Conservation (phyloP, 1,140 invertebrate species). For the Dolichoris vasculosae region DNA sequence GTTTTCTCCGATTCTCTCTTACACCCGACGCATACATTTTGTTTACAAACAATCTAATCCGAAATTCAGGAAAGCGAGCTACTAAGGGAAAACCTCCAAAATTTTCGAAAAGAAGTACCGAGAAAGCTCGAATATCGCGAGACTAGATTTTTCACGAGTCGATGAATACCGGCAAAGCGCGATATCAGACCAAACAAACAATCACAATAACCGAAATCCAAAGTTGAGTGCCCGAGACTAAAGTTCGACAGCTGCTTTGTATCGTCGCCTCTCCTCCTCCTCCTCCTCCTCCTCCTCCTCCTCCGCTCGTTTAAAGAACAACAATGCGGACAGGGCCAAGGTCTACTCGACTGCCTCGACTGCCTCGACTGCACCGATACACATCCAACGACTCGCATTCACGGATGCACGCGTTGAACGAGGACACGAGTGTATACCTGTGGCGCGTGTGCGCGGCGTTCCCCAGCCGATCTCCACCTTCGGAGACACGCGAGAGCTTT, state of each 20-base stretch:
- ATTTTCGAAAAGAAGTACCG: background rate
- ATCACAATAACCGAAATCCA: background rate
- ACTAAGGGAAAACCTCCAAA: background rate
- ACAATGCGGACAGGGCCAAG: slow-evolving; percentile 17
- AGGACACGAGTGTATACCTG: background rate
- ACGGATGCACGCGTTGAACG: background rate
- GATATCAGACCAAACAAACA: background rate
- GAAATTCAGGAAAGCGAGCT: no score
- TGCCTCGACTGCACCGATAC: background rate
- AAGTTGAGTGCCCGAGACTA: background rate
- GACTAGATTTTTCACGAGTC: background rate
- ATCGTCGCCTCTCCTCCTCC: background rate
- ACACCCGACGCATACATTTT: no score
- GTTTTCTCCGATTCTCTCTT: no score
- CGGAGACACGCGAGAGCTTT: background rate
- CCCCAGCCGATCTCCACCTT: no score
- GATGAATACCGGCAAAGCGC: background rate
- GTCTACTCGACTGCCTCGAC: background rate
- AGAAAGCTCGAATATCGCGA: background rate
- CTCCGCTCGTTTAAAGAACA: background rate
- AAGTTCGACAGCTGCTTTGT: background rate
- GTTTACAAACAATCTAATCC: no score
- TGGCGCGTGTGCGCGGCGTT: background rate
- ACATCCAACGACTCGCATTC: background rate
- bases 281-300: no score